phyloP scores from a whole-genome alignment of 2,888 invertebrate species.

The Erynnis tages region DNA sequence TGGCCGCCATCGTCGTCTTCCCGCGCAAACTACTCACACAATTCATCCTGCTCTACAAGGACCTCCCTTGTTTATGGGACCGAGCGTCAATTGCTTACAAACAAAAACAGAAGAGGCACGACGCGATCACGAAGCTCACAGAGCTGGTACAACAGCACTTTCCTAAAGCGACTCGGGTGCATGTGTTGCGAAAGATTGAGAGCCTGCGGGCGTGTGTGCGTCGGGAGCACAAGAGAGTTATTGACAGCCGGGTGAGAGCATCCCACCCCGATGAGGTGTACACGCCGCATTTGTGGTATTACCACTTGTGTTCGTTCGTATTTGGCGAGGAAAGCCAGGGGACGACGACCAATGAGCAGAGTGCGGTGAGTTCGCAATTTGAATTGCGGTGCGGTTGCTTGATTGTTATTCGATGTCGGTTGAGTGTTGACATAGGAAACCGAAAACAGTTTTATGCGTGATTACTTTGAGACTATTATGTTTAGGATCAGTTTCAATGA shows the following conservation, averaged over 20 bases:
- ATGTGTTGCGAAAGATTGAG: slow-evolving; percentile 68
- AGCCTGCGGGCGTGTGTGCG: slow-evolving; percentile 69
- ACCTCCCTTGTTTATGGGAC: slow-evolving; percentile 62
- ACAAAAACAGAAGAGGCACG: slow-evolving; percentile 55
- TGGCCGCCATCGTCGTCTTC: slow-evolving; percentile 48
- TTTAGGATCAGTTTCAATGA: no score
- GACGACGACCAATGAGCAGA: neutral
- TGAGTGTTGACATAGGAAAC: no score
- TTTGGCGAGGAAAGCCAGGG: slow-evolving; percentile 38
- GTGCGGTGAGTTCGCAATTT: slow-evolving; percentile 19
- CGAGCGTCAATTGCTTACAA: slow-evolving; percentile 52
- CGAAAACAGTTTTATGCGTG: no score
- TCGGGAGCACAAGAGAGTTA: slow-evolving; percentile 59
- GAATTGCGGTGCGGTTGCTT: slow-evolving; percentile 3
- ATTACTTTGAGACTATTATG: no score
- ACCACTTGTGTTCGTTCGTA: slow-evolving; percentile 58
- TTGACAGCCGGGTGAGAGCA: slow-evolving; percentile 49
- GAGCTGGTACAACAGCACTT: slow-evolving; percentile 60
- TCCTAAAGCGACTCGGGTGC: slow-evolving; percentile 61
- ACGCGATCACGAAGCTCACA: slow-evolving; percentile 60
- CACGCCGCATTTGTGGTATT: slow-evolving; percentile 65
- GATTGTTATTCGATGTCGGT: no score
- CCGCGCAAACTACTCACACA: slow-evolving; percentile 58
- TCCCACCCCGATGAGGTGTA: slow-evolving; percentile 50
- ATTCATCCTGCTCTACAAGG: slow-evolving; percentile 59